These are phyloP conservation scores for Canis aureus DNA, from an alignment of 2,113 vertebrate species.

Conservation along the genomic window DNA sequence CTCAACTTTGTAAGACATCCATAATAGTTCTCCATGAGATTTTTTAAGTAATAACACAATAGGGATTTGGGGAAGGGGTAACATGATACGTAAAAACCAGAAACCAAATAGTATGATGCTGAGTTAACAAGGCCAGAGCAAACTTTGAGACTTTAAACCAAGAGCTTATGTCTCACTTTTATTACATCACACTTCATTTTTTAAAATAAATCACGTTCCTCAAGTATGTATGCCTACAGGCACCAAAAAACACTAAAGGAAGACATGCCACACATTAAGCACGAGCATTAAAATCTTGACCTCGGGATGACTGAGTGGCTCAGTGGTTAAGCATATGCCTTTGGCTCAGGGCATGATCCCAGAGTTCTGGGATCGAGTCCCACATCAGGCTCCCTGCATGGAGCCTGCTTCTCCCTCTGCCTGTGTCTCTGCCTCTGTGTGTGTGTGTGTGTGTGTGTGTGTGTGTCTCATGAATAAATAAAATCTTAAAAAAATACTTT, in stretches of 20 bases:
- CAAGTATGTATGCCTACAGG: background rate
- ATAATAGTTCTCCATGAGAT: background rate
- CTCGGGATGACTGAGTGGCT: background rate
- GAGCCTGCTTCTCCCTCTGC: too few species aligned
- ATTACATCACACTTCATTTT: background rate
- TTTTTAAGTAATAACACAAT: background rate
- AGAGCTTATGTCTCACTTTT: background rate
- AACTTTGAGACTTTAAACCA: constrained; percentile 23
- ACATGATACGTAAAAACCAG: constrained; percentile 32
- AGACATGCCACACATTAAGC: constrained; percentile 14
- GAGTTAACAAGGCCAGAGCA: background rate
- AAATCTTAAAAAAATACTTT: too few species aligned
- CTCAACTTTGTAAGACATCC: background rate
- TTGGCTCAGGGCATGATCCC: too few species aligned
- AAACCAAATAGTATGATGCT: background rate
- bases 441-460: too few species aligned
- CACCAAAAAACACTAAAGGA: background rate
- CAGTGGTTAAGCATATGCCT: too few species aligned
- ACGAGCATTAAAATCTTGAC: constrained; percentile 30
- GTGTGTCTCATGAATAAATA: too few species aligned
- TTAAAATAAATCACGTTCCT: constrained; percentile 32
- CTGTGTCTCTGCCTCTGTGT: too few species aligned
- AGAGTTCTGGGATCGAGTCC: too few species aligned
- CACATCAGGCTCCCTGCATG: too few species aligned
- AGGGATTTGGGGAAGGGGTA: background rate